Percentiles rank a stretch among this genome's conserved stretches.
phyloP scores from a whole-genome alignment of 1,140 invertebrate genomes.

The Condylostylus longicornis region DNA sequence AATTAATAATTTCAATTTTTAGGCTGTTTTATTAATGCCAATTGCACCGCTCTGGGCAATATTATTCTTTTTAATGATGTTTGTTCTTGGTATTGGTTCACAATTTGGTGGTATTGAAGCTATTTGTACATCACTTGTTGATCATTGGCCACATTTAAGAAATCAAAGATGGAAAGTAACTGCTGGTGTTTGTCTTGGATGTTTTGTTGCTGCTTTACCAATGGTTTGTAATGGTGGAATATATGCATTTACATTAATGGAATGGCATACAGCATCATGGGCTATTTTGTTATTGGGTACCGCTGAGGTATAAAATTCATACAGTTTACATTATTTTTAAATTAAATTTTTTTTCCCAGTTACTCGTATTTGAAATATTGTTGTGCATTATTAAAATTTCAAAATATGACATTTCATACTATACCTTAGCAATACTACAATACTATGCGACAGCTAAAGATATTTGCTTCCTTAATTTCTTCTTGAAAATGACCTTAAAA shows the following conservation, averaged over 20 bases:
- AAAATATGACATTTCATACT: too few species aligned
- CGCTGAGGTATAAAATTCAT: constrained; percentile 50
- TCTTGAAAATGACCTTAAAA: too few species aligned
- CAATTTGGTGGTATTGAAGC: constrained; percentile 70
- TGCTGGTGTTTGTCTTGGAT: constrained; percentile 40
- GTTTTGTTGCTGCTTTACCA: constrained; percentile 48
- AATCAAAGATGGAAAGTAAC: constrained; percentile 44
- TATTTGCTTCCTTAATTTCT: too few species aligned
- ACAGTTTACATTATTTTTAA: too few species aligned
- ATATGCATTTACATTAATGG: constrained; percentile 60
- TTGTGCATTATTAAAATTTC: too few species aligned
- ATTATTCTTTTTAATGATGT: constrained; percentile 73
- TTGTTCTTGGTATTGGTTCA: constrained; percentile 60
- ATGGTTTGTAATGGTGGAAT: constrained; percentile 58
- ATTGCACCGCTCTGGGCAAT: constrained; percentile 61
- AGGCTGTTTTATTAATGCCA: constrained; percentile 65
- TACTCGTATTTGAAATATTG: too few species aligned
- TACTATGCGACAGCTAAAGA: too few species aligned
- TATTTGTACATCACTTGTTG: constrained; percentile 57
- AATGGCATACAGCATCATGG: constrained; percentile 73
- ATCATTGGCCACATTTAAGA: constrained; percentile 48
- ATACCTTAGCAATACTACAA: too few species aligned
- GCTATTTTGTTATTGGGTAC: constrained; percentile 62
- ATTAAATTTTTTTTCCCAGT: too few species aligned
- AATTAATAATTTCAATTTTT: constrained; percentile 33